Conservation (phyloP, 2,888 invertebrate genomes). For the Hirtodrosophila cameraria region DNA sequence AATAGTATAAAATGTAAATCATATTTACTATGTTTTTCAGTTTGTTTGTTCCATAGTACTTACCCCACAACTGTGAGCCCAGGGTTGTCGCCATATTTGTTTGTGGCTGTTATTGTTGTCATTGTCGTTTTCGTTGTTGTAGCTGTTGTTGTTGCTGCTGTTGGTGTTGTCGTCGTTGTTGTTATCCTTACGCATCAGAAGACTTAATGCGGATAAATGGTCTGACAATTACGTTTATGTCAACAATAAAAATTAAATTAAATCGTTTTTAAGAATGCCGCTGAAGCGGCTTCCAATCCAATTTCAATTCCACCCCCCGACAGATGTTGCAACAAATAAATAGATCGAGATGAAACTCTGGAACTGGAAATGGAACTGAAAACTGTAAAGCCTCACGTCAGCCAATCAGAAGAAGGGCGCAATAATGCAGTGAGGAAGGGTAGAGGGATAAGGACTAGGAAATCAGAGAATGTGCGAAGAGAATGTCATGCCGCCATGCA, state of each 20-base stretch:
- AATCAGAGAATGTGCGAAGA: constrained; percentile 52
- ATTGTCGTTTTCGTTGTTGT: constrained; percentile 43
- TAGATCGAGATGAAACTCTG: constrained; percentile 44
- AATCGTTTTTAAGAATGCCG: constrained; percentile 74
- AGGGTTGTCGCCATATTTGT: constrained; percentile 66
- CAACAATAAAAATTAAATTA: constrained; percentile 79
- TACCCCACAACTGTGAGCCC: constrained; percentile 1
- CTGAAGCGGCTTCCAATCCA: constrained; percentile 19
- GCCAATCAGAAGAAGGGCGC: constrained; percentile 52
- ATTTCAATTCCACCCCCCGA: constrained; percentile 34
- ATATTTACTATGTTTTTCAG: too few species aligned
- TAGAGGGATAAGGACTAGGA: background rate
- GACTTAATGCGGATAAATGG: constrained; percentile 83
- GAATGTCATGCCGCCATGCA: constrained; percentile 68
- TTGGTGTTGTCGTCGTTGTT: constrained; percentile 47
- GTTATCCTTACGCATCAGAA: constrained; percentile 76
- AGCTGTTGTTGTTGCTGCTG: constrained; percentile 36
- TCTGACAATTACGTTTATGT: constrained; percentile 82
- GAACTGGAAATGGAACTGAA: constrained; percentile 2
- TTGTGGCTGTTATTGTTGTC: constrained; percentile 52
- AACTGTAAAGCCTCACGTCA: constrained; percentile 19
- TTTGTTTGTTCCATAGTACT: constrained; percentile 38
- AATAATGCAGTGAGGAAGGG: background rate
- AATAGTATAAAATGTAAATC: too few species aligned
- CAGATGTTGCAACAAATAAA: constrained; percentile 69